These are phyloP conservation scores for Drosophila pallidifrons DNA, from an alignment of 1,140 invertebrate species.

Conservation along the genomic window DNA sequence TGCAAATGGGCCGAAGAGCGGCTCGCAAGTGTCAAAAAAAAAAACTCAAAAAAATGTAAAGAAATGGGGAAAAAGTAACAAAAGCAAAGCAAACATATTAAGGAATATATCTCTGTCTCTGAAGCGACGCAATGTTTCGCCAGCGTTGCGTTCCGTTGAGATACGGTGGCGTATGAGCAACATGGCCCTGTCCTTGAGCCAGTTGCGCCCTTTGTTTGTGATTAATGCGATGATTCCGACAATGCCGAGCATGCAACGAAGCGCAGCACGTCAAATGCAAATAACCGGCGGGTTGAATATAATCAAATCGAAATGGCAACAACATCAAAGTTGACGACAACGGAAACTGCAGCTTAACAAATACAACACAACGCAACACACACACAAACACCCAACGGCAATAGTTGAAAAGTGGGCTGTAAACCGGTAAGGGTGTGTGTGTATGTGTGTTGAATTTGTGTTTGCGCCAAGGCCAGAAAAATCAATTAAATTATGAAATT, in stretches of 20 bases:
- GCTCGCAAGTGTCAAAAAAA: constrained; percentile 58
- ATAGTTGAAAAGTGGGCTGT: constrained; percentile 7
- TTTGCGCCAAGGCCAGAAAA: constrained; percentile 63
- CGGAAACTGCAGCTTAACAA: constrained; percentile 65
- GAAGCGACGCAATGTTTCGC: neutral
- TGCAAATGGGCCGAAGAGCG: constrained; percentile 51
- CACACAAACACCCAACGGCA: constrained; percentile 36
- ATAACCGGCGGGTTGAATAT: constrained; percentile 71
- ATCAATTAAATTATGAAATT: constrained; percentile 80
- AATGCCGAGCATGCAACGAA: constrained; percentile 60
- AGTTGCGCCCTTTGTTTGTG: constrained; percentile 62
- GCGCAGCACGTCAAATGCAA: constrained; percentile 73
- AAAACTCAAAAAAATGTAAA: constrained; percentile 15
- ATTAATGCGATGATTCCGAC: constrained; percentile 74
- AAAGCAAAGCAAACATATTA: constrained; percentile 34
- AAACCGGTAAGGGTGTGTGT: neutral
- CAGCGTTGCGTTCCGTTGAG: constrained; percentile 1
- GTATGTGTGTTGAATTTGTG: neutral
- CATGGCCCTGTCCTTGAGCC: constrained; percentile 69
- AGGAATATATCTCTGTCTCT: constrained; percentile 11
- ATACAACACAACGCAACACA: constrained; percentile 14
- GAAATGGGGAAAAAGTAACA: neutral
- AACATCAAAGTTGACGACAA: constrained; percentile 71
- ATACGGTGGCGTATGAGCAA: constrained; percentile 29
- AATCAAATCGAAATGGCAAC: constrained; percentile 76